phyloP scores from a whole-genome alignment of 92 coral and sea anemone genomes.

The Umimayanthus chanpuru region DNA sequence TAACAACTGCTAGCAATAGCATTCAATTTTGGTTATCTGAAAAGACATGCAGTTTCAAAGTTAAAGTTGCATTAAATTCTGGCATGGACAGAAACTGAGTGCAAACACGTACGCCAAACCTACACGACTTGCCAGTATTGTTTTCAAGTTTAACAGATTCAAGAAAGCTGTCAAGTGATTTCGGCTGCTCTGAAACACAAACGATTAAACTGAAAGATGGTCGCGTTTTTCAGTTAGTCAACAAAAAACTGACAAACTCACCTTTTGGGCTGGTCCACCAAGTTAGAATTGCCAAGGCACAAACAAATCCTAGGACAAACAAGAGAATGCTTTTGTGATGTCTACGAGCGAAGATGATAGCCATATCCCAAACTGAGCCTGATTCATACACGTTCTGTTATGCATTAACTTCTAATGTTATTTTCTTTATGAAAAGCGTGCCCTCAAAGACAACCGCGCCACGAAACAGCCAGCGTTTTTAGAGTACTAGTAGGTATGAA shows the following conservation, averaged over 20 bases:
- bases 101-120: no score
- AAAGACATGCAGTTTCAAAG: no score
- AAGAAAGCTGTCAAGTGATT: no score
- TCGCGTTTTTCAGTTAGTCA: no score
- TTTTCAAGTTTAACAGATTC: no score
- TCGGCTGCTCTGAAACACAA: no score
- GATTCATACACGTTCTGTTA: background rate
- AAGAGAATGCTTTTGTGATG: background rate
- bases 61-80: no score
- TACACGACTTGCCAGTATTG: no score
- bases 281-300: background rate
- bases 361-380: background rate
- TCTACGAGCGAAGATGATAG: background rate
- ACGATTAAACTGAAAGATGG: no score
- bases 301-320: background rate
- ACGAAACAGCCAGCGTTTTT: background rate
- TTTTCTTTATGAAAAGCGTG: background rate
- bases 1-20: no score
- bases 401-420: background rate
- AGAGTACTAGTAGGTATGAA: background rate
- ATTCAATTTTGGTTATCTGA: no score
- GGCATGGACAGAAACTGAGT: no score
- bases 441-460: background rate
- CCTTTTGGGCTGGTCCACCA: constrained; percentile 15
- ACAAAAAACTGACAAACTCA: background rate